Evolutionary conservation across 2,113 vertebrate species (phyloP), one percentile per base, ranked within the genome.

Genomic region (Neoarius graeffei): DNA sequence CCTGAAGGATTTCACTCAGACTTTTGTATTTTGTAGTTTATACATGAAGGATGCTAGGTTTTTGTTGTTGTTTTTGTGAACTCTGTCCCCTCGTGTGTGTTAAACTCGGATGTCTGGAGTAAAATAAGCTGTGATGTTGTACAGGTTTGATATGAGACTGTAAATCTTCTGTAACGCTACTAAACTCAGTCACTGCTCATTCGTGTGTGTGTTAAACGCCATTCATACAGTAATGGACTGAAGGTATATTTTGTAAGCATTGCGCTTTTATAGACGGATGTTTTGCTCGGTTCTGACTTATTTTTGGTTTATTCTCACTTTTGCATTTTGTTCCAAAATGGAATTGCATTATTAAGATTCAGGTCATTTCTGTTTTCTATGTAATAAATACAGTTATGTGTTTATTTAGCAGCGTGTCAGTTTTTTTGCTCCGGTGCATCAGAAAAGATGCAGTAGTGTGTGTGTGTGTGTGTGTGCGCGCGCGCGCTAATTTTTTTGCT

Each of bases 11-110:
- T 84, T 83, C 50, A 52, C 90, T 42, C 54, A 57, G 81, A 56
- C 42, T 91, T 86, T 84, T 93, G 91, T 93, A 92, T 94, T 95
- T 93, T 94, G 88, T 94, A 95, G 93, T 88, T 85, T 95, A 95
- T 93, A 86, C 81, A 74, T 87, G n/a, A 87, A 90, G 91, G 87
- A 80, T 35, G 14, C 15, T 90, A 87, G 84, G 7, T 4, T 48
- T 6, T 35, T 2, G 10, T 25, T 3, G 0, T 64, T 11, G 23
- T 20, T 87, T 93, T 92, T 94, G 90, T 94, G 92, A 93, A 93
- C 88, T 91, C 79, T 88, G 85, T 79, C 90, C 17, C 30, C 48
- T 23, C 6, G 2, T 8, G n/a, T 30, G 56, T 59, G 27, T 81
- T 17, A n/a, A 77, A 52, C 48, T 77, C 19, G 87, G 91, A 88